These are phyloP conservation scores for Alloscopus bannaensis DNA, from an alignment of 2,888 invertebrate species.

Conservation along the genomic window DNA sequence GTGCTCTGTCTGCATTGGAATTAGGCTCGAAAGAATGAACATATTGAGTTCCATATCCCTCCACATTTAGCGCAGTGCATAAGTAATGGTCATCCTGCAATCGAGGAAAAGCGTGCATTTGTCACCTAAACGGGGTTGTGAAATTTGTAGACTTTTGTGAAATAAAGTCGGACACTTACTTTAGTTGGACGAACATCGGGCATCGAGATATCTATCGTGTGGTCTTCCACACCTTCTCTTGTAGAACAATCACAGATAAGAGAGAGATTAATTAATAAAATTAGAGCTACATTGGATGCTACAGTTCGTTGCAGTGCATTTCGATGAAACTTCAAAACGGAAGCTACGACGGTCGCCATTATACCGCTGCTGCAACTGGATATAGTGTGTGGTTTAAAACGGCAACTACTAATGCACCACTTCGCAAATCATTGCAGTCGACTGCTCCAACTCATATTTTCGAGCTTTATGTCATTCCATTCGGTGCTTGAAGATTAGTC, in stretches of 20 bases:
- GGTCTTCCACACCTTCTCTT: conserved; percentile 45
- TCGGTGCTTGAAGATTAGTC: too few species aligned
- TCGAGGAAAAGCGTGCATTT: background rate
- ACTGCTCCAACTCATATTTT: too few species aligned
- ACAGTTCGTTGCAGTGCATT: background rate
- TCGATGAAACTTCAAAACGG: conserved; percentile 1
- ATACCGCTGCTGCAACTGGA: background rate
- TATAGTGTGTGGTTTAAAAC: too few species aligned
- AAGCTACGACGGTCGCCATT: background rate
- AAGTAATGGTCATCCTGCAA: conserved; percentile 76
- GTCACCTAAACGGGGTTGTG: background rate
- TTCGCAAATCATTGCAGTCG: too few species aligned
- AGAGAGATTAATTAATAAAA: conserved; percentile 41
- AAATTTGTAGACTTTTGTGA: background rate
- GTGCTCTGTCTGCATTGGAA: conserved; percentile 78
- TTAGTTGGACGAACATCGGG: conserved; percentile 70
- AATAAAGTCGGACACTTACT: conserved; percentile 47
- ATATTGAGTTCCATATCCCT: conserved; percentile 73
- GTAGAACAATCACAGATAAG: conserved; percentile 50
- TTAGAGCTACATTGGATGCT: conserved; percentile 37
- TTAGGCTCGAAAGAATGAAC: conserved; percentile 76
- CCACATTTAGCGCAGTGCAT: conserved; percentile 75
- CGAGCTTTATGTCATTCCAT: too few species aligned
- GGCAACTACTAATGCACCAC: too few species aligned
- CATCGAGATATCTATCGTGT: conserved; percentile 68